Evolutionary conservation across 2,888 invertebrate species (phyloP).

Genomic region (Osmoderma eremita): DNA sequence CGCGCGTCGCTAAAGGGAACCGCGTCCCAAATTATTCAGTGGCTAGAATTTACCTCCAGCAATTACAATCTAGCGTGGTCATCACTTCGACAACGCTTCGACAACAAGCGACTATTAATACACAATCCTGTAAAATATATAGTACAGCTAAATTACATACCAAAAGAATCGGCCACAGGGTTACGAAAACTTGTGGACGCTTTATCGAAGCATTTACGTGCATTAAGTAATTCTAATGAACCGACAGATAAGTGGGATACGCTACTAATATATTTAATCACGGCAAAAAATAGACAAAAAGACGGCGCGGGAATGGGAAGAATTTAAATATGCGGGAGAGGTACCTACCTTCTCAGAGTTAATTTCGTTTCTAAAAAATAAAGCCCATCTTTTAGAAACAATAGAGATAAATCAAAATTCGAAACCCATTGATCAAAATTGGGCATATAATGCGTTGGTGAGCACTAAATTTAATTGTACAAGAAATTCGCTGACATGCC

Average conservation of each 20-base stretch:
- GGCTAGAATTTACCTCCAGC: constrained; percentile 1
- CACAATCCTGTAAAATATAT: constrained; percentile 11
- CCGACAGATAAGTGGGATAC: constrained; percentile 14
- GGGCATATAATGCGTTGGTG: neutral
- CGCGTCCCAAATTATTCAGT: neutral
- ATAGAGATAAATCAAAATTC: constrained; percentile 3
- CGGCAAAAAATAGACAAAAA: constrained; percentile 15
- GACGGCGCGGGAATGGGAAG: constrained; percentile 14
- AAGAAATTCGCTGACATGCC: neutral
- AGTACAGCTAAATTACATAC: constrained; percentile 1
- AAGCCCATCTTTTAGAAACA: constrained; percentile 7
- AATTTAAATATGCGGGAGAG: constrained; percentile 1
- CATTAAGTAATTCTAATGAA: constrained; percentile 14
- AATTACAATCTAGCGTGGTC: constrained; percentile 22
- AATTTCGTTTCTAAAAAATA: neutral
- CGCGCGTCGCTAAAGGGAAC: neutral
- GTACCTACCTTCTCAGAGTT: constrained; percentile 1
- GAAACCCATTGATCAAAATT: neutral
- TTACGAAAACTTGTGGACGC: constrained; percentile 21
- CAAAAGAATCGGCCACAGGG: constrained; percentile 7
- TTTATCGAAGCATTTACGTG: constrained; percentile 14
- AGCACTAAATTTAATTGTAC: neutral
- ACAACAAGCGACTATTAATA: constrained; percentile 11
- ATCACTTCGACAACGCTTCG: constrained; percentile 10
- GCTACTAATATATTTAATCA: constrained; percentile 18